Conservation (phyloP, 2,888 invertebrate genomes). For the Rosalia funebris region DNA sequence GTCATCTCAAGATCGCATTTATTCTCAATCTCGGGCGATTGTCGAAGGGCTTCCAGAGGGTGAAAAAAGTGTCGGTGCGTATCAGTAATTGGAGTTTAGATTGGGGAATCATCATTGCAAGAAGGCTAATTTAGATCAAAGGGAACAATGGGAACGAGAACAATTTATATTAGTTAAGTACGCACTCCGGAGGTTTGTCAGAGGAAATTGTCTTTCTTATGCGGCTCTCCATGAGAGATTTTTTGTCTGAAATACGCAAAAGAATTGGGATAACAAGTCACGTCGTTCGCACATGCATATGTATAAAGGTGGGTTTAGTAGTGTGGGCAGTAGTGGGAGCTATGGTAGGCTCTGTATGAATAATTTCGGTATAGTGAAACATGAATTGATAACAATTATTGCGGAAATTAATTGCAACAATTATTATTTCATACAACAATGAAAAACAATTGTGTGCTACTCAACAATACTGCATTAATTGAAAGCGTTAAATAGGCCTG, state of each 20-base stretch:
- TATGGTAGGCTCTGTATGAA: too few species aligned
- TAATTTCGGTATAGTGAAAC: too few species aligned
- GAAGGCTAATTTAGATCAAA: background rate
- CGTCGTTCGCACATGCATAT: too few species aligned
- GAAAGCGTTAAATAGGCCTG: too few species aligned
- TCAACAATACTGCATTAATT: too few species aligned
- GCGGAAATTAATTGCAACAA: too few species aligned
- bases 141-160: background rate
- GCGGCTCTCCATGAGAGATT: background rate
- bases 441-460: too few species aligned
- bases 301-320: too few species aligned
- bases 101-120: background rate
- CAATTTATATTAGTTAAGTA: background rate
- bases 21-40: constrained; percentile 1
- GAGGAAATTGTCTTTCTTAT: background rate
- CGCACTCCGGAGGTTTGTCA: background rate
- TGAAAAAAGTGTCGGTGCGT: background rate
- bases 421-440: too few species aligned
- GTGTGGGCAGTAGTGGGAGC: too few species aligned
- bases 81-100: constrained; percentile 6
- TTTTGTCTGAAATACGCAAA: background rate
- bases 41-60: background rate
- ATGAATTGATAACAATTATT: too few species aligned
- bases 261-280: too few species aligned
- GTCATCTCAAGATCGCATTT: background rate